Evolutionary conservation across 2,113 vertebrate species (phyloP), one percentile per base, ranked within the genome.

Genomic region (Kryptolebias marmoratus): DNA sequence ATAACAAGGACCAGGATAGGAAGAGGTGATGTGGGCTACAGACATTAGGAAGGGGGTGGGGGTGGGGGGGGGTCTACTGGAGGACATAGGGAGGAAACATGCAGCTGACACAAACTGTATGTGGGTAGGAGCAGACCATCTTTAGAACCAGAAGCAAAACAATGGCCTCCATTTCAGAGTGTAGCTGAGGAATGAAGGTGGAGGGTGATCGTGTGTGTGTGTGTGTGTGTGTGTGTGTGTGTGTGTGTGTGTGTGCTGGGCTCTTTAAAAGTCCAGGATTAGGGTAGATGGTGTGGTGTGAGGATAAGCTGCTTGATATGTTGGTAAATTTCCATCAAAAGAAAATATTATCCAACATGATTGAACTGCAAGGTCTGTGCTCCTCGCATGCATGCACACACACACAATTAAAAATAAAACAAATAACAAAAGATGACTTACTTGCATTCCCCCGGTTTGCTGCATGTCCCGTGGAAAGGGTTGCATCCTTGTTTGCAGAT

Each of bases 401-500:
- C 22, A 68, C 2, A 73, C 15, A 47, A 12, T 13, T 47, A 22
- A 22, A 22, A 22, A 22, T 22, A 1, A 42, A 5, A 42, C 5
- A 2, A 68, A 48, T 47, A 2, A 15, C 10, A 55, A 0, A 11
- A 12, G 11, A 12, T 0, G 57, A 93, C 97, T 96, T 93, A 98
- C 97, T 86, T 95, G 96, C 97, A 99, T 66, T 97, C 95, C 69
- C 96, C 96, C 0, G 97, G 97, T 64, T 75, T 69, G 0, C 62
- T 71, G 70, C 97, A 99, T 2, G 80, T 90, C 39, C 96, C 97
- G 2, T 97, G 96, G 68, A 93, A 83, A 66, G 94, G 88, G 86
- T 95, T 96, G 86, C 97, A 98, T 70, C 97, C 97, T 83, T 95
- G 96, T 79, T 95, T 97, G 86, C 97, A 99, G 87, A 98, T 94